phyloP scores from a whole-genome alignment of 2,888 invertebrate species.

The Meteorus colon region DNA sequence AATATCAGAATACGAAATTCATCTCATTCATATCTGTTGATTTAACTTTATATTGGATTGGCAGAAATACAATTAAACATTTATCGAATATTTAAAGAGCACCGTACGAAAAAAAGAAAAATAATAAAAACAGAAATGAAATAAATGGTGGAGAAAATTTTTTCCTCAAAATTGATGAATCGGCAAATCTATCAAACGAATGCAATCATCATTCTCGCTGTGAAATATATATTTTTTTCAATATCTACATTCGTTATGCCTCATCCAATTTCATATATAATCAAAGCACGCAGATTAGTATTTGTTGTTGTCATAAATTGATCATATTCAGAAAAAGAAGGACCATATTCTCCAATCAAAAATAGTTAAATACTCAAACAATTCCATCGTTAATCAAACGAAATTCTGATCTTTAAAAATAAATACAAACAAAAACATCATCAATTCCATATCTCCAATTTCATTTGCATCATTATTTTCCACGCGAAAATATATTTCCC shows the following conservation, averaged over 20 bases:
- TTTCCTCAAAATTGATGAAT: background rate
- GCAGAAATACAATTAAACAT: background rate
- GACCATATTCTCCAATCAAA: background rate
- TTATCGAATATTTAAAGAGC: background rate
- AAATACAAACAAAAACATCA: no score
- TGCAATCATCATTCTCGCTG: constrained; percentile 22
- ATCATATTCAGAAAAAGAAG: no score
- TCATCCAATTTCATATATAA: constrained; percentile 14
- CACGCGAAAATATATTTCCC: no score
- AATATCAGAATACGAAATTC: no score
- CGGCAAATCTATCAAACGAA: constrained; percentile 14
- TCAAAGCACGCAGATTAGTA: constrained; percentile 2
- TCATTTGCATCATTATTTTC: no score
- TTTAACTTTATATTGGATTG: background rate
- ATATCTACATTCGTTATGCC: constrained; percentile 2
- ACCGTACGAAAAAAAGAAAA: background rate
- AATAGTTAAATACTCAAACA: no score
- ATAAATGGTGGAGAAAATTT: background rate
- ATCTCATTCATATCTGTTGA: background rate
- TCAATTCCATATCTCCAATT: no score
- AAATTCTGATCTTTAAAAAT: no score
- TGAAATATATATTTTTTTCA: background rate
- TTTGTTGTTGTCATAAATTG: background rate
- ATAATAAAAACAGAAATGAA: background rate
- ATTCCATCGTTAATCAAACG: no score